phyloP scores from a whole-genome alignment of 2,888 invertebrate species.

The Archips xylosteana region DNA sequence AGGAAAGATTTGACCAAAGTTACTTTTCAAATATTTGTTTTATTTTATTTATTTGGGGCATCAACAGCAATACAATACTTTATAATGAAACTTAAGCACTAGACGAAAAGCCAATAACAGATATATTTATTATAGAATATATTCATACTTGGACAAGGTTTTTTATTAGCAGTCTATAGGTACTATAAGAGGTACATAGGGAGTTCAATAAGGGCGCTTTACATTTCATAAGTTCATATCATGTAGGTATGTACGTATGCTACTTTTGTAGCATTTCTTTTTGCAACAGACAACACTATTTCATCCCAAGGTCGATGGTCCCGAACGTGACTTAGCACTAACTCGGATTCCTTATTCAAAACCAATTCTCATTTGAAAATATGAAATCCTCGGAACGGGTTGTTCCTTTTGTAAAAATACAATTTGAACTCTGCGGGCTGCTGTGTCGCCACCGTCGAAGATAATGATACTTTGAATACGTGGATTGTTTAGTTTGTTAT shows the following conservation, averaged over 20 bases:
- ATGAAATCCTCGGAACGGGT: conserved; percentile 79
- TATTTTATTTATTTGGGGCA: too few relatives aligned
- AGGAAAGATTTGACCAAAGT: too few relatives aligned
- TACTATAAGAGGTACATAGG: not conserved
- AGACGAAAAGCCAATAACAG: too few relatives aligned
- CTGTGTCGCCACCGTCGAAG: conserved; percentile 22
- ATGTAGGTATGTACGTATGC: not conserved
- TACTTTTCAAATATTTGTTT: too few relatives aligned
- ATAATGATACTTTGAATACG: not conserved
- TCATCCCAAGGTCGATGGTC: conserved; percentile 43
- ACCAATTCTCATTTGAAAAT: conserved; percentile 78
- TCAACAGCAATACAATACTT: too few relatives aligned
- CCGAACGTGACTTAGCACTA: conserved; percentile 75
- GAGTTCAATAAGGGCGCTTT: not conserved
- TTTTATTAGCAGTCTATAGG: too few relatives aligned
- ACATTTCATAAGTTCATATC: not conserved
- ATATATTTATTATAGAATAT: too few relatives aligned
- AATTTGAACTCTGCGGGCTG: conserved; percentile 19
- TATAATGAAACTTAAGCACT: too few relatives aligned
- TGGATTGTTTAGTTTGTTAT: not conserved
- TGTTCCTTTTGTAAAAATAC: conserved; percentile 48
- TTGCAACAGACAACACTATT: conserved; percentile 33
- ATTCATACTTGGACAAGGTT: too few relatives aligned
- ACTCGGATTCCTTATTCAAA: conserved; percentile 68
- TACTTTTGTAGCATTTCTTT: conserved; percentile 7